Evolutionary conservation across 2,888 invertebrate species (phyloP).

Genomic region (Aleiodes testaceus): DNA sequence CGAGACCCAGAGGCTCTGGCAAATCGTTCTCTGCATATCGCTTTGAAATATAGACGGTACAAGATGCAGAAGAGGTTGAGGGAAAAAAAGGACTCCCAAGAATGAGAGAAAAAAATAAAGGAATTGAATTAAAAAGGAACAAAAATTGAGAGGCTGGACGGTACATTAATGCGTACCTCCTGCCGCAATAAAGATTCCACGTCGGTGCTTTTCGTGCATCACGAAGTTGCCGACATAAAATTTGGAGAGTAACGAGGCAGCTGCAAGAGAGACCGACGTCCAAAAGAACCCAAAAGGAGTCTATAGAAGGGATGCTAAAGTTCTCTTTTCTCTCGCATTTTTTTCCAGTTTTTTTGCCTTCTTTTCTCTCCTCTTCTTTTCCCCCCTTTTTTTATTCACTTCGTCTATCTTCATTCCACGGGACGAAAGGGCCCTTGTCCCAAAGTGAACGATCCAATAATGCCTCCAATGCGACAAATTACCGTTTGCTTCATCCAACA

Average conservation of each 20-base stretch:
- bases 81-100: neutral
- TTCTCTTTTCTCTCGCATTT: slow-evolving; percentile 2
- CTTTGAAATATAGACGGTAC: slow-evolving; percentile 23
- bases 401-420: slow-evolving; percentile 23
- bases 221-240: slow-evolving; percentile 56
- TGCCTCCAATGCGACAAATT: slow-evolving; percentile 24
- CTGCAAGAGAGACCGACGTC: slow-evolving; percentile 51
- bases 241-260: slow-evolving; percentile 68
- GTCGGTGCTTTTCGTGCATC: slow-evolving; percentile 41
- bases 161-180: slow-evolving; percentile 43
- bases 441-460: slow-evolving; percentile 27
- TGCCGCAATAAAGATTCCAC: slow-evolving; percentile 43
- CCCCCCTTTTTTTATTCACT: slow-evolving; percentile 7
- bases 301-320: slow-evolving; percentile 16
- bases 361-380: slow-evolving; percentile 1
- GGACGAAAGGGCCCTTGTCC: neutral
- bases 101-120: neutral
- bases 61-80: slow-evolving; percentile 9
- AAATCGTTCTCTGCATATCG: slow-evolving; percentile 33
- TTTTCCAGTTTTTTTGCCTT: neutral
- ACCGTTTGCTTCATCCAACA: slow-evolving; percentile 14
- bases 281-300: slow-evolving; percentile 5
- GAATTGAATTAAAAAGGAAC: neutral
- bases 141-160: slow-evolving; percentile 10
- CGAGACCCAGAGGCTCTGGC: slow-evolving; percentile 14